Evolutionary conservation across 1,140 invertebrate species (phyloP), one percentile per base, ranked within the genome.

Genomic region (Physella acuta): DNA sequence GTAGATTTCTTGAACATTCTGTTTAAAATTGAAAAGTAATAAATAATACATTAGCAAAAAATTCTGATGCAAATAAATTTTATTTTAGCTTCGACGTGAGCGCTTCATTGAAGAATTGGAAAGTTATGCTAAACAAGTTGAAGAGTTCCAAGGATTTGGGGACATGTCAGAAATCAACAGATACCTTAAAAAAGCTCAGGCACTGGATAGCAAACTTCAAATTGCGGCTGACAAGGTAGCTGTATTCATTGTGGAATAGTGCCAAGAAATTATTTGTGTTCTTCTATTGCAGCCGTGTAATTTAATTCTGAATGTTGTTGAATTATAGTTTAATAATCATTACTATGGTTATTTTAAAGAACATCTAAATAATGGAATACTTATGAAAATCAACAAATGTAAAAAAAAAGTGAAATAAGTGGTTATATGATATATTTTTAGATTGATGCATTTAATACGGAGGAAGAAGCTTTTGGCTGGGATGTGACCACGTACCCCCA

Each of bases 381-480:
- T 49, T 14, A 49, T 49, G n/a, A 49, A 14, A 49, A 49, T 49
- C n/a, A 49, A 49, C n/a, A 49, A 55, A 55, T 55, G 5, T 55
- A 55, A 24, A 55, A 55, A 8, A 55, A 55, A 14, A 55, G 26
- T 24, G 5, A 8, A 24, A 55, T n/a, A 5, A 55, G 26, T 55
- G 24, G 26, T 55, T n/a, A 24, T 55, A 55, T 24, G 26, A 55
- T 24, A 44, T 44, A 20, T 8, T 44, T 44, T 36, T 52, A 84
- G 73, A 95, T 97, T 68, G 92, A 95, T 78, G 87, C 90, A 66
- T 95, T 98, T 75, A 98, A 98, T 82, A 90, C 90, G 79, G 95
- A 98, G 82, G 96, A 98, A 82, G 87, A 89, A 71, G 89, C 94
- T 36, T 98, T 94, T 82, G 92, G 90, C 17, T 97, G 93, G 91